Base-by-base conservation (phyloP, 2,113 vertebrate genomes). In the Bubalus kerabau region DNA sequence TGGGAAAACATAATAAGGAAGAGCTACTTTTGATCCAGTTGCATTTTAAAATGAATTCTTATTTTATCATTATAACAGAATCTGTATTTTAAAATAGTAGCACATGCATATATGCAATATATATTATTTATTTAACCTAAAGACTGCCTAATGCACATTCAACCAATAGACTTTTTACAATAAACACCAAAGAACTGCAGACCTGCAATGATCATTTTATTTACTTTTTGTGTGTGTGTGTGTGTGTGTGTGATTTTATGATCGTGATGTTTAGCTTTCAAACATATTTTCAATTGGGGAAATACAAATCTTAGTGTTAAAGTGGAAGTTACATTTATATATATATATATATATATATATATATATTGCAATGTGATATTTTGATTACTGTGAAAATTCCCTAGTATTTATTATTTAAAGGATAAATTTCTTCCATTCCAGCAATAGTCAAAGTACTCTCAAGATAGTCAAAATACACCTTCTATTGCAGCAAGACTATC, bases 31-130 rank as follows among this genome's bases (percentile, higher is more conserved):
- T 88, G 91, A 88, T 81, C 93, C 21, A 24, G 32, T 52, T 88
- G 48, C 50, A 89, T 30, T 82, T 95, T 48, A 95, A 94, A 91
- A 90, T 86, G 24, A 91, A 64, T 80, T 89, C 50, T 97, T 90
- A 64, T 94, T 85, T 91, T 93, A 86, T 40, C 62, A 67, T 67
- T 36, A 36, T n/a, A 92, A 28, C 3, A 76, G 36, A 30, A 60
- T 60, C 28, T 40, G 30, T 88, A 85, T 60, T 76, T 82, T 95
- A 82, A 92, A 92, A 46, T 16, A 46, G 30, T 32, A 94, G 30
- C 57, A 87, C 13, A 82, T 90, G 8, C 2, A 46, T 36, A 62
- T 67, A 85, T 15, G 10, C 21, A 62, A 46, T 60, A 84, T 26
- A 2, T 76, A 62, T 71, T 40, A 48, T 83, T 88, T 80, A 71